These are phyloP conservation scores for Lates japonicus DNA, from an alignment of 2,797 vertebrate genomes.

Conservation along the genomic window DNA sequence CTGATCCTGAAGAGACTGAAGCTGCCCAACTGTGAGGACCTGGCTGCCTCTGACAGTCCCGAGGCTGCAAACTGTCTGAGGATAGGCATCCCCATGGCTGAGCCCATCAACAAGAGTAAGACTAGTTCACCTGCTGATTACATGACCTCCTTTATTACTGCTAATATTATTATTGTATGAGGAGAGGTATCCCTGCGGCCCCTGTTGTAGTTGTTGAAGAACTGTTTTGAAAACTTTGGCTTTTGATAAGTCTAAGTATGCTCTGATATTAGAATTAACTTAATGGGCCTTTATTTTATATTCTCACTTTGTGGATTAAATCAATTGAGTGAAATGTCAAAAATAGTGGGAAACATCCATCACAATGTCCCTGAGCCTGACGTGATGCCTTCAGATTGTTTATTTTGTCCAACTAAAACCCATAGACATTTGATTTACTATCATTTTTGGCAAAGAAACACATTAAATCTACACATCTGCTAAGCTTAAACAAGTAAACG, in stretches of 20 bases:
- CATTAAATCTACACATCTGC: too few species aligned
- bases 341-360: too few species aligned
- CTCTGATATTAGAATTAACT: not conserved
- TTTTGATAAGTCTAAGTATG: too few species aligned
- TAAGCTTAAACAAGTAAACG: too few species aligned
- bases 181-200: not conserved
- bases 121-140: not conserved
- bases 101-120: constrained; percentile 98
- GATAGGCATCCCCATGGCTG: constrained; percentile 97
- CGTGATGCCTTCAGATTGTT: too few species aligned
- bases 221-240: not conserved
- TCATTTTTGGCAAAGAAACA: too few species aligned
- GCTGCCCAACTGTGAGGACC: constrained; percentile 97
- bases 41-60: constrained; percentile 92
- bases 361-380: too few species aligned
- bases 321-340: too few species aligned
- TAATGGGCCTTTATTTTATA: not conserved
- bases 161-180: constrained; percentile 1
- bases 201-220: too few species aligned
- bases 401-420: too few species aligned
- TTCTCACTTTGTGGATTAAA: too few species aligned
- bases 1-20: constrained; percentile 97
- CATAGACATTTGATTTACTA: too few species aligned
- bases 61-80: constrained; percentile 94
- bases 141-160: not conserved